Evolutionary conservation across 2,113 vertebrate species (phyloP).

Genomic region (Oophaga pumilio): DNA sequence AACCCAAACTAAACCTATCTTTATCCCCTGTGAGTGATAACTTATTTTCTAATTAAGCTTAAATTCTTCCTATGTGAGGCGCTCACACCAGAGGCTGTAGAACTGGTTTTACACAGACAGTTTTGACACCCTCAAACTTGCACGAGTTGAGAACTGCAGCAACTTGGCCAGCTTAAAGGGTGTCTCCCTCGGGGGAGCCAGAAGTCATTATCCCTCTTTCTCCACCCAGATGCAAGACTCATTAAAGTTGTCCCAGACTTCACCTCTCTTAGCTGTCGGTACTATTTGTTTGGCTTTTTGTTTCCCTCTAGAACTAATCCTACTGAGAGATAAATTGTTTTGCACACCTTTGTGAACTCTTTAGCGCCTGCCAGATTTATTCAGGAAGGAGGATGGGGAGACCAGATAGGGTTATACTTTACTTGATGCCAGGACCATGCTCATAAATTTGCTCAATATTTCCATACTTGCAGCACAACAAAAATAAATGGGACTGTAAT

Average conservation of each 20-base stretch:
- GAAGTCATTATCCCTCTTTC: constrained; percentile 47
- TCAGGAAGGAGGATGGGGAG: neutral
- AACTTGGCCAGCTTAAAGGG: constrained; percentile 53
- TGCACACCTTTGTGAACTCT: constrained; percentile 52
- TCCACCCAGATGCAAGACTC: constrained; percentile 58
- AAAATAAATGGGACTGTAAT: neutral
- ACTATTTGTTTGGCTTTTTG: constrained; percentile 53
- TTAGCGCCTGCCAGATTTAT: neutral
- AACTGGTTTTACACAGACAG: constrained; percentile 51
- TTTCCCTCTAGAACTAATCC: constrained; percentile 48
- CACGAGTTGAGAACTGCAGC: constrained; percentile 50
- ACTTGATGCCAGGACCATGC: neutral
- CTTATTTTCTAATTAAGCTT: constrained; percentile 18
- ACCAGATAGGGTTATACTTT: neutral
- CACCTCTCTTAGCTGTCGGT: constrained; percentile 50
- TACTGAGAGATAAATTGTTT: constrained; percentile 54
- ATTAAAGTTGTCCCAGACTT: constrained; percentile 59
- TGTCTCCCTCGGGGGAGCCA: constrained; percentile 51
- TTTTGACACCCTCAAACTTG: constrained; percentile 51
- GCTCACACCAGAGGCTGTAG: constrained; percentile 25
- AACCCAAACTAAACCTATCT: neutral
- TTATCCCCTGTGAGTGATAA: neutral
- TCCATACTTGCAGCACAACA: neutral
- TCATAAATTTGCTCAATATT: neutral
- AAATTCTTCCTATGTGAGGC: neutral